Evolutionary conservation across 2,797 vertebrate species (phyloP).

Genomic region (Fringilla coelebs): DNA sequence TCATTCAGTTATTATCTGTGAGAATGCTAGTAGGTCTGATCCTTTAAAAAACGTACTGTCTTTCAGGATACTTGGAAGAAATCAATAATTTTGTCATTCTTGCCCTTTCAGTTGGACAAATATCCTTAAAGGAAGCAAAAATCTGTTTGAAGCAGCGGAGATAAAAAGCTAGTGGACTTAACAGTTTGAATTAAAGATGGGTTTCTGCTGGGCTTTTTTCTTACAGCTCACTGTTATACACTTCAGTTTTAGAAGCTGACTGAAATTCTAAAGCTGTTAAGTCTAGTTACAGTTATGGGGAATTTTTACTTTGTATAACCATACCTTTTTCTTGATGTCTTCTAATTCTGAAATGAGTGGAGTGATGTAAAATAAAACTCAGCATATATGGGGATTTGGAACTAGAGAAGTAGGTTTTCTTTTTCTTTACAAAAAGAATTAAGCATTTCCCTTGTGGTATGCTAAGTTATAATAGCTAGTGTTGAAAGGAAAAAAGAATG

Average conservation of each 20-base stretch:
- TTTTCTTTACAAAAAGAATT: background rate
- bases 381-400: background rate
- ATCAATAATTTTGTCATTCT: background rate
- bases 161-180: background rate
- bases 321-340: background rate
- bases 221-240: background rate
- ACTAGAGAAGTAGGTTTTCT: background rate
- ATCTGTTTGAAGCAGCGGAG: background rate
- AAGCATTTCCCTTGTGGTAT: background rate
- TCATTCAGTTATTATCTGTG: background rate
- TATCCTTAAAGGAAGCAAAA: background rate
- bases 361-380: background rate
- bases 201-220: background rate
- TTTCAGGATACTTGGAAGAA: background rate
- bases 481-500: background rate
- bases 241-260: background rate
- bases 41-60: background rate
- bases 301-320: background rate
- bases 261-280: background rate
- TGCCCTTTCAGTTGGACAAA: background rate
- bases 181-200: background rate
- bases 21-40: background rate
- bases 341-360: background rate
- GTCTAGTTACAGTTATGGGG: background rate
- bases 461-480: background rate